These are phyloP conservation scores for Pinctada fucata DNA, from an alignment of 2,888 invertebrate species.

Conservation along the genomic window DNA sequence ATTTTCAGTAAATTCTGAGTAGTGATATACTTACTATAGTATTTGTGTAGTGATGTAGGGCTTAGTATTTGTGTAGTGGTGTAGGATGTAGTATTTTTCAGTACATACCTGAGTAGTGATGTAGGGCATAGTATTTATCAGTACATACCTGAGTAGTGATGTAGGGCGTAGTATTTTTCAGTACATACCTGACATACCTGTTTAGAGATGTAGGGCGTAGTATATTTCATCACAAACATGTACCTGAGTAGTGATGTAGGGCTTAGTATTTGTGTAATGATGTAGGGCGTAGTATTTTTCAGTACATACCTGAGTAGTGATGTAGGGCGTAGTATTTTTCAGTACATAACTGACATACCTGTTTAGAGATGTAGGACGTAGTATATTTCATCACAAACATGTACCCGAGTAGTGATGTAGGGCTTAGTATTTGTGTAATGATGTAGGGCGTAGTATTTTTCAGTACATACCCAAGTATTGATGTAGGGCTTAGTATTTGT, in stretches of 20 bases:
- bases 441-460: constrained; percentile 52
- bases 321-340: constrained; percentile 74
- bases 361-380: not conserved
- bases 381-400: not conserved
- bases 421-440: constrained; percentile 68
- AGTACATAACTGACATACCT: constrained; percentile 48
- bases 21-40: not conserved
- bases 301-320: constrained; percentile 72
- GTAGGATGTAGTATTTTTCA: constrained; percentile 8
- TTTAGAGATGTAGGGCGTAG: constrained; percentile 1
- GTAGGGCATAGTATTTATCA: constrained; percentile 2
- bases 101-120: constrained; percentile 17
- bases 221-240: not conserved
- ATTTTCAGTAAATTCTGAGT: constrained; percentile 51
- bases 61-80: constrained; percentile 11
- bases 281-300: constrained; percentile 9
- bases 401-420: constrained; percentile 74
- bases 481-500: constrained; percentile 12
- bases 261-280: constrained; percentile 65
- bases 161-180: constrained; percentile 75
- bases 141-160: constrained; percentile 73
- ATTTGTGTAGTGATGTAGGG: constrained; percentile 55
- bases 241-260: constrained; percentile 75
- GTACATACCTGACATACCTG: constrained; percentile 42
- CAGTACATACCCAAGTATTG: not conserved